Percentiles rank a stretch among this genome's conserved stretches.
Conservation (phyloP, 2,888 invertebrate species). For the Drosophila peninsularis region DNA sequence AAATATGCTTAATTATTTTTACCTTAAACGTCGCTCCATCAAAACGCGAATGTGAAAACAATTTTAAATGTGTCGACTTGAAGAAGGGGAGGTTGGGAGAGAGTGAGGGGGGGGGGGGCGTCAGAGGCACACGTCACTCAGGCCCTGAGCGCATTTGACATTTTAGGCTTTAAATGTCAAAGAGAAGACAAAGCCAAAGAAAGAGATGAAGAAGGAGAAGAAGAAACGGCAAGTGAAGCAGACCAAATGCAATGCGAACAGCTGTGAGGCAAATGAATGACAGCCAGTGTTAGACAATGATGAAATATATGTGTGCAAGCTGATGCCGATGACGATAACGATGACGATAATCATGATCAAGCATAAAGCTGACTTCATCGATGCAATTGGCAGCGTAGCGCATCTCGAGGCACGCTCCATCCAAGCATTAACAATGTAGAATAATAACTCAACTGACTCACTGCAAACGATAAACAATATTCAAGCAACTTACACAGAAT, state of each 20-base stretch:
- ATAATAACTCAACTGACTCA: conserved; percentile 37
- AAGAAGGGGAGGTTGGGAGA: background rate
- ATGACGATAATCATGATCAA: conserved; percentile 50
- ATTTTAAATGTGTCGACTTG: conserved; percentile 57
- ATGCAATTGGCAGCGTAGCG: conserved; percentile 42
- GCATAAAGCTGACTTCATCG: conserved; percentile 65
- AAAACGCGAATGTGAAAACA: conserved; percentile 73
- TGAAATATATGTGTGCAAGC: conserved; percentile 34
- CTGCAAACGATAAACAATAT: conserved; percentile 2
- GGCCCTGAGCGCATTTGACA: conserved; percentile 78
- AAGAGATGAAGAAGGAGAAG: conserved; percentile 12
- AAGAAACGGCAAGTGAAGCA: conserved; percentile 44
- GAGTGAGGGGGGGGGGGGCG: background rate
- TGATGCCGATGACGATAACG: conserved; percentile 25
- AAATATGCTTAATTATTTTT: conserved; percentile 82
- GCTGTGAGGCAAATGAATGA: conserved; percentile 24
- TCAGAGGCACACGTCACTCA: conserved; percentile 13
- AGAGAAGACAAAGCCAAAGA: conserved; percentile 30
- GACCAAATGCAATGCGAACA: conserved; percentile 57
- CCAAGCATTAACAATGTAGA: conserved; percentile 29
- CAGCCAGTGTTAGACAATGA: conserved; percentile 45
- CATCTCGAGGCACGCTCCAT: conserved; percentile 10
- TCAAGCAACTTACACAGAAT: conserved; percentile 10
- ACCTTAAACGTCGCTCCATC: conserved; percentile 79
- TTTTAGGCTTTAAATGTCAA: conserved; percentile 72